Percentiles rank a stretch among this genome's conserved stretches.
Evolutionary conservation across 2,888 invertebrate species (phyloP).

Genomic region (Barypeithes pellucidus): DNA sequence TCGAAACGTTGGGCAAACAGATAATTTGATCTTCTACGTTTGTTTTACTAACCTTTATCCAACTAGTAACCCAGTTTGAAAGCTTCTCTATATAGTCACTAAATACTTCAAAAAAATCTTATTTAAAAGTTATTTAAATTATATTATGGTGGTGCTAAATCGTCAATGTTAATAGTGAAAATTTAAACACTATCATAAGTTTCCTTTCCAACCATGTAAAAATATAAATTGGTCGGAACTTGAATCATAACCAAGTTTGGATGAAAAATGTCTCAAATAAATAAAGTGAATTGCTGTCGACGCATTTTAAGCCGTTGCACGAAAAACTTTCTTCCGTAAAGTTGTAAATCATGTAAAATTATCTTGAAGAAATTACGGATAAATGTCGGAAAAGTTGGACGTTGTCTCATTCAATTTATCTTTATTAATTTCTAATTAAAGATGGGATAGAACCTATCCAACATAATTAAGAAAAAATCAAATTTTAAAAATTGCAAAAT

Average conservation of each 20-base stretch:
- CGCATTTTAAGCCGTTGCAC: slow-evolving; percentile 19
- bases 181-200: neutral
- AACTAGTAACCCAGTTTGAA: too few species aligned
- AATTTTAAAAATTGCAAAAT: too few species aligned
- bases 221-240: slow-evolving; percentile 11
- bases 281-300: slow-evolving; percentile 20
- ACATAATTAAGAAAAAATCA: too few species aligned
- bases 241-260: slow-evolving; percentile 6
- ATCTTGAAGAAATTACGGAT: neutral
- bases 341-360: slow-evolving; percentile 13
- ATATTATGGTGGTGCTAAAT: too few species aligned
- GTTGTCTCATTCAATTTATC: neutral
- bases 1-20: too few species aligned
- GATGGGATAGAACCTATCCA: too few species aligned
- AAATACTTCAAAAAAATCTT: too few species aligned
- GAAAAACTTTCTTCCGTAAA: slow-evolving; percentile 5
- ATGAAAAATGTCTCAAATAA: slow-evolving; percentile 18
- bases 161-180: neutral
- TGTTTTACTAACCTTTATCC: too few species aligned
- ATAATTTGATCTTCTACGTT: too few species aligned
- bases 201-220: neutral
- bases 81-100: too few species aligned
- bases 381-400: neutral
- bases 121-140: too few species aligned
- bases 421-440: neutral